These are phyloP conservation scores for Loris lydekkerianus DNA, from an alignment of 2,797 vertebrate genomes.

Conservation along the genomic window DNA sequence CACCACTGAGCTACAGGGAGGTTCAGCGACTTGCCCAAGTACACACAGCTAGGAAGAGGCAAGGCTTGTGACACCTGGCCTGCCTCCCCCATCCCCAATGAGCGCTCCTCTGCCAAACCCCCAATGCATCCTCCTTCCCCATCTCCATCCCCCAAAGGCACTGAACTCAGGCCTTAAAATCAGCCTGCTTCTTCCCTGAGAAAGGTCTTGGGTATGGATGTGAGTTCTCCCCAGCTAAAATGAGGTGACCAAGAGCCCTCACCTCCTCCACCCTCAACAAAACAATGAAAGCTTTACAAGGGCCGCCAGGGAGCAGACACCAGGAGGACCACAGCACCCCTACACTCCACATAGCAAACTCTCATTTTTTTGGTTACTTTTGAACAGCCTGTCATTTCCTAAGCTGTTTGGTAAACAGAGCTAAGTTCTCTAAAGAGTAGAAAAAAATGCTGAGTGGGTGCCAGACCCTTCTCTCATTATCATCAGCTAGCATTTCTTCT, in stretches of 20 bases:
- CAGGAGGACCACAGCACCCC: background rate
- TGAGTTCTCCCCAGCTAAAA: background rate
- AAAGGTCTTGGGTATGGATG: background rate
- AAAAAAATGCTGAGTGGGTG: background rate
- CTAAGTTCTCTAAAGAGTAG: background rate
- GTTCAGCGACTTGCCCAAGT: background rate
- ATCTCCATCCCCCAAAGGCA: background rate
- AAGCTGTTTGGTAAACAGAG: background rate
- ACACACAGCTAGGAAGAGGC: background rate
- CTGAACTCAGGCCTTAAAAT: background rate
- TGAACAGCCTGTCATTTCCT: background rate
- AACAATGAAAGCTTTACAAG: background rate
- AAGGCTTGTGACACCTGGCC: background rate
- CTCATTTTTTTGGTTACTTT: background rate
- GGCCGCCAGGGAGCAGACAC: background rate
- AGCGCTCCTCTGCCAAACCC: background rate
- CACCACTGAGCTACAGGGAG: background rate
- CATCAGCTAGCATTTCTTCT: background rate
- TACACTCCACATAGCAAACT: background rate
- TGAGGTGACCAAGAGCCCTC: background rate
- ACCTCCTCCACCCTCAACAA: background rate
- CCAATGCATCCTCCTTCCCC: background rate
- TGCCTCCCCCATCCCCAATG: background rate
- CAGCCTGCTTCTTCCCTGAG: background rate
- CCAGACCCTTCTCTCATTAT: conserved; percentile 15